Conservation (phyloP, 2,888 invertebrate genomes). For the Liodrosophila aerea region DNA sequence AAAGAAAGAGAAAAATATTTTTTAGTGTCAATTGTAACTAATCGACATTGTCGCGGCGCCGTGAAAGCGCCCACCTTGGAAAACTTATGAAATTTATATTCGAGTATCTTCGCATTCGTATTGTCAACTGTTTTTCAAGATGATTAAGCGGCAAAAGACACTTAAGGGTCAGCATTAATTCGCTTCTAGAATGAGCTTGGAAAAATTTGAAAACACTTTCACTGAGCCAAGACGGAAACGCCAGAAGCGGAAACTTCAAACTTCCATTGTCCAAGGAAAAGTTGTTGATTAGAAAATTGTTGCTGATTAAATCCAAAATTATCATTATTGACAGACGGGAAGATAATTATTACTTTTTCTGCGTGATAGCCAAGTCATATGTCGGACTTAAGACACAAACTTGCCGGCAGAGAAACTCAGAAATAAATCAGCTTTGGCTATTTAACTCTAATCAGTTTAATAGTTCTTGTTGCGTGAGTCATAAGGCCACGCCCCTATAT, state of each 20-base stretch:
- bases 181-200: slow-evolving; percentile 60
- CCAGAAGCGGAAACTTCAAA: slow-evolving; percentile 22
- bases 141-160: slow-evolving; percentile 61
- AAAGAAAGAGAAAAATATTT: slow-evolving; percentile 45
- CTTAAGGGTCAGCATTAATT: slow-evolving; percentile 54
- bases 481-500: slow-evolving; percentile 35
- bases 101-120: slow-evolving; percentile 19
- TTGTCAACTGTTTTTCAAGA: slow-evolving; percentile 72
- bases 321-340: slow-evolving; percentile 53
- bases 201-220: slow-evolving; percentile 47
- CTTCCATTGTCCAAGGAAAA: slow-evolving; percentile 49
- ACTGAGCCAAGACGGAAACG: slow-evolving; percentile 46
- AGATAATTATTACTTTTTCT: slow-evolving; percentile 14
- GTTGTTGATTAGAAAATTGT: slow-evolving; percentile 65
- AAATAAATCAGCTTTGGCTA: slow-evolving; percentile 7
- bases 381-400: slow-evolving; percentile 47
- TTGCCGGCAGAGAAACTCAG: slow-evolving; percentile 8
- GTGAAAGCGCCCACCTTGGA: slow-evolving; percentile 70
- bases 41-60: slow-evolving; percentile 62
- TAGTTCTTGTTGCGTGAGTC: slow-evolving; percentile 42
- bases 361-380: slow-evolving; percentile 24
- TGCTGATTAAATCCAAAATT: slow-evolving; percentile 46
- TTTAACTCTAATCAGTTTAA: slow-evolving; percentile 38
- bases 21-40: slow-evolving; percentile 75
- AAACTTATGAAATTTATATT: slow-evolving; percentile 59